phyloP scores from a whole-genome alignment of 2,888 invertebrate species.

The Rotaria magnacalcarata region DNA sequence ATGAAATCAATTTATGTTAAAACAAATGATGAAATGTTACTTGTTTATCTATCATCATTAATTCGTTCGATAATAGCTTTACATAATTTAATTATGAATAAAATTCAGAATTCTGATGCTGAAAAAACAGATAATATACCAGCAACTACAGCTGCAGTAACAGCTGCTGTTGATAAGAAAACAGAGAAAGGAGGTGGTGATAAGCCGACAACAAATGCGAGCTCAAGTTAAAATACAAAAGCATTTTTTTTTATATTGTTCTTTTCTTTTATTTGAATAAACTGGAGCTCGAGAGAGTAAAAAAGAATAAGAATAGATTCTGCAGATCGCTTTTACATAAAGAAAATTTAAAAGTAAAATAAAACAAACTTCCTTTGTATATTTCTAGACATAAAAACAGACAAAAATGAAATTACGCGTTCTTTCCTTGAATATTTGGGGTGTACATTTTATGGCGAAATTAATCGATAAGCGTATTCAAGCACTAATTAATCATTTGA shows the following conservation, averaged over 20 bases:
- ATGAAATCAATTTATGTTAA: conserved; percentile 91
- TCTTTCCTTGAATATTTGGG: conserved; percentile 27
- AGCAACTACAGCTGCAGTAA: neutral
- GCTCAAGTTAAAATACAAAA: neutral
- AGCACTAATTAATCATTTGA: conserved; percentile 37
- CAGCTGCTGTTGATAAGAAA: neutral
- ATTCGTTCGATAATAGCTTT: conserved; percentile 92
- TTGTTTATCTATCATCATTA: conserved; percentile 91
- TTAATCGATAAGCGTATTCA: neutral
- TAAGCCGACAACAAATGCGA: conserved; percentile 22
- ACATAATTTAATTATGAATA: conserved; percentile 98
- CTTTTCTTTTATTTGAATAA: neutral
- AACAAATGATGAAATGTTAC: conserved; percentile 97
- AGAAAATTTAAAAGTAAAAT: too few species aligned
- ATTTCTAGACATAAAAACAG: too few species aligned
- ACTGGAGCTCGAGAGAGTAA: neutral
- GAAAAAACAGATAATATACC: conserved; percentile 15
- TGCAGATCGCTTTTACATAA: neutral
- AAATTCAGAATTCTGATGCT: conserved; percentile 64
- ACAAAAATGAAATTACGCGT: neutral
- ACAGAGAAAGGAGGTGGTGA: conserved; percentile 26
- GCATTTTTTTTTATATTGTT: neutral
- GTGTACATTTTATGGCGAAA: neutral
- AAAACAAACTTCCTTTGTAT: too few species aligned
- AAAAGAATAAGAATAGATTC: neutral